A percentile compares a stretch with the other conserved stretches of the same genome.
phyloP scores from a whole-genome alignment of 2,113 vertebrate genomes.

The Turdus rufiventris region DNA sequence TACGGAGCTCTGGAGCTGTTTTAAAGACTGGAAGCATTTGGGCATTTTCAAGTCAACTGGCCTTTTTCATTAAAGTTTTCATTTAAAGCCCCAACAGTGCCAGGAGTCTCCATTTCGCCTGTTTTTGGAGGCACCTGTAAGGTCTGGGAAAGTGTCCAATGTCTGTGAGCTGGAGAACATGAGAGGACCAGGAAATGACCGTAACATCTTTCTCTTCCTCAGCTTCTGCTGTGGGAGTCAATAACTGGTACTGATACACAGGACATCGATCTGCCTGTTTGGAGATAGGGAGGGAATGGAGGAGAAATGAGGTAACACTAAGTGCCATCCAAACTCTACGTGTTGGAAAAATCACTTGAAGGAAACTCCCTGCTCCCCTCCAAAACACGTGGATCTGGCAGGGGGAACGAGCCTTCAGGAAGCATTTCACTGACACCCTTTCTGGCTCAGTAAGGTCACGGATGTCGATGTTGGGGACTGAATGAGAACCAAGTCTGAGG shows the following conservation, averaged over 20 bases:
- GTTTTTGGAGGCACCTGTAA: slow-evolving; percentile 55
- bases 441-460: slow-evolving; percentile 60
- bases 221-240: slow-evolving; percentile 65
- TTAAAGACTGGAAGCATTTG: slow-evolving; percentile 50
- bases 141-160: slow-evolving; percentile 51
- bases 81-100: slow-evolving; percentile 58
- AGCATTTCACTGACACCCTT: slow-evolving; percentile 29
- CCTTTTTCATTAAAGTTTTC: slow-evolving; percentile 41
- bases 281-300: slow-evolving; percentile 39
- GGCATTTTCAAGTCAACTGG: slow-evolving; percentile 57
- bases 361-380: slow-evolving; percentile 52
- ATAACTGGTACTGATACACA: slow-evolving; percentile 58
- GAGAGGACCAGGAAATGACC: slow-evolving; percentile 53
- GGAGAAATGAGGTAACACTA: slow-evolving; percentile 59
- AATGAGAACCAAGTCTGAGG: slow-evolving; percentile 51
- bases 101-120: slow-evolving; percentile 52
- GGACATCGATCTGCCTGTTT: slow-evolving; percentile 37
- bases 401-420: slow-evolving; percentile 17
- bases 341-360: slow-evolving; percentile 47
- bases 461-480: slow-evolving; percentile 45
- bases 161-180: slow-evolving; percentile 57
- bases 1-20: slow-evolving; percentile 56
- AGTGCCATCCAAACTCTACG: slow-evolving; percentile 10
- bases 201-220: slow-evolving; percentile 65
- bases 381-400: background rate